Evolutionary conservation across 2,113 vertebrate species (phyloP), one percentile per base, ranked within the genome.

Genomic region (Bolborhynchus lineola): DNA sequence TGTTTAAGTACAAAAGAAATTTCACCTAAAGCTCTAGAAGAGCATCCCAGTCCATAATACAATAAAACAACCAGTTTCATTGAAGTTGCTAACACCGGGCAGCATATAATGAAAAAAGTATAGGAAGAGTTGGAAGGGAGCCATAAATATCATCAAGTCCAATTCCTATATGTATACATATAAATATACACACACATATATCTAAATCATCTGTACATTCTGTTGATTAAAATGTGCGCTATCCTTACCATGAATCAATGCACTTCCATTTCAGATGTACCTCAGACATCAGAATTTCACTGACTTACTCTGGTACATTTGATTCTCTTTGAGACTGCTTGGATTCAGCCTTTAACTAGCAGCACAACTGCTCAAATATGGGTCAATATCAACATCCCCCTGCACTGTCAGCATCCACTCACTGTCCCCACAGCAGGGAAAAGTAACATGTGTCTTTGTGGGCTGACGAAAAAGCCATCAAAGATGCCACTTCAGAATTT

Each of bases 1-100:
- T 92, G 88, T 70, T 91, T 78, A 95, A 93, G 77, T 57, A 82
- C 59, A 84, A 93, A 96, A 87, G 68, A 71, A 71, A 88, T 92
- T 72, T 68, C 76, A 78, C 42, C 6, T 68, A 75, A 85, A 93
- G 52, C 8, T 52, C 59, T 67, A 52, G 44, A 91, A 89, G 20
- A 87, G 5, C 24, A 5, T 42, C 23, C 20, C 6, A 46, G 44
- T 67, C 81, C 55, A 44, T 82, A 94, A 86, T 29, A 55, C 6
- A 26, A 23, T 11, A 82, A 13, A 88, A 81, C 33, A 72, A 4
- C 13, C 70, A 79, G 10, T 50, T 47, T 78, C 37, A 15, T 6
- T 76, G 44, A 89, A 85, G 5, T 60, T 6, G 53, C 11, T 84
- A 37, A 65, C 19, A 39, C 14, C 33, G 24, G 18, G 28, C 28